Conservation (phyloP, 2,888 invertebrate species). For the Spisula subtruncata region DNA sequence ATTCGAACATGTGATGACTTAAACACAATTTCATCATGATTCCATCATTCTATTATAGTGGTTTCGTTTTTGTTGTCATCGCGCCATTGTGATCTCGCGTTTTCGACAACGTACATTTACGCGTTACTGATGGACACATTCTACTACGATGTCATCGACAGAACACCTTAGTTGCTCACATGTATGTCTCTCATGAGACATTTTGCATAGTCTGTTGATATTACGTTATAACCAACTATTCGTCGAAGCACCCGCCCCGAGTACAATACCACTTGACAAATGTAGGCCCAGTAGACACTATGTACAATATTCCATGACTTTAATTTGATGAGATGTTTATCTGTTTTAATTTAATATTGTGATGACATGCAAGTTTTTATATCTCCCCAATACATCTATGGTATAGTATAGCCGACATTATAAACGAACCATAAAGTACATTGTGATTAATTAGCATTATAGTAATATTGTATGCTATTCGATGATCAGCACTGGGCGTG, state of each 20-base stretch:
- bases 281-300: not conserved
- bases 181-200: too few relatives aligned
- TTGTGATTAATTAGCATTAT: not conserved
- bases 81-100: too few relatives aligned
- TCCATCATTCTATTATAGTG: too few relatives aligned
- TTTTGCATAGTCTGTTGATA: not conserved
- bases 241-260: not conserved
- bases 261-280: not conserved
- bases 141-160: too few relatives aligned
- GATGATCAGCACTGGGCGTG: not conserved
- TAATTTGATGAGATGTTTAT: not conserved
- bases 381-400: not conserved
- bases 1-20: too few relatives aligned
- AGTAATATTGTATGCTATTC: not conserved
- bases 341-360: not conserved
- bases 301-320: conserved; percentile 4
- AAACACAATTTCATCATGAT: too few relatives aligned
- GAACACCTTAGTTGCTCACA: too few relatives aligned
- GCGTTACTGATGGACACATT: too few relatives aligned
- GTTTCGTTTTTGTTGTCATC: too few relatives aligned
- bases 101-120: too few relatives aligned
- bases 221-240: not conserved
- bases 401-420: not conserved
- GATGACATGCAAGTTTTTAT: conserved; percentile 24
- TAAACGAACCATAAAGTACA: not conserved